Percentiles rank a stretch among this genome's conserved stretches.
Conservation (phyloP, 2,113 vertebrate genomes). For the Rallus limicola region DNA sequence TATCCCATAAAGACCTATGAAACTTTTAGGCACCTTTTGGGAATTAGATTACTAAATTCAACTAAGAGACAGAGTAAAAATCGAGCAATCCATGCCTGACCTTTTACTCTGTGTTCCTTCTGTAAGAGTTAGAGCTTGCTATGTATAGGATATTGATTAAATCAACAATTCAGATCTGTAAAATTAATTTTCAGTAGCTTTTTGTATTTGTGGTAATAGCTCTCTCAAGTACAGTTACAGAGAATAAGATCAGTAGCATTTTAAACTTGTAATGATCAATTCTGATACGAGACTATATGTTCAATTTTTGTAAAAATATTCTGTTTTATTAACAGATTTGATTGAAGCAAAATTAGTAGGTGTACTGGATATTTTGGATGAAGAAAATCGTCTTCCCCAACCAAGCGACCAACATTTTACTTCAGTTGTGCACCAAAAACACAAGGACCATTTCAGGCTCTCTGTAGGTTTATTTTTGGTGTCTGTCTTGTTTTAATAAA, state of each 20-base stretch:
- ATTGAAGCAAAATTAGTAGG: conserved; percentile 94
- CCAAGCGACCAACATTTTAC: conserved; percentile 97
- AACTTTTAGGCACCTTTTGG: background rate
- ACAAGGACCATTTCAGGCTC: conserved; percentile 95
- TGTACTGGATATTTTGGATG: conserved; percentile 96
- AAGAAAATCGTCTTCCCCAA: conserved; percentile 97
- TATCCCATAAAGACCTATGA: background rate
- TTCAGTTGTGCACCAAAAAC: conserved; percentile 90
- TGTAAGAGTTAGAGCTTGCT: background rate
- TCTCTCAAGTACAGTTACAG: background rate
- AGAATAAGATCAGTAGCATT: background rate
- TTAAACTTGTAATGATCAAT: background rate
- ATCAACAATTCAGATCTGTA: background rate
- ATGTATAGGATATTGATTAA: background rate
- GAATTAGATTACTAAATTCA: background rate
- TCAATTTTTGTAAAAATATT: background rate
- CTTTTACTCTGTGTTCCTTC: background rate
- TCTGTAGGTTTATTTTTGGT: conserved; percentile 80
- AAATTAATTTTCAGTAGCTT: background rate
- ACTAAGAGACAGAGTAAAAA: background rate
- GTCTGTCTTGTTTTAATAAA: conserved; percentile 6
- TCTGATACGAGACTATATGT: background rate
- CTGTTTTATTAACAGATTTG: conserved; percentile 82
- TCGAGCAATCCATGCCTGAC: fast-evolving
- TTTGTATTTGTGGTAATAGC: background rate